Evolutionary conservation across 2,113 vertebrate genomes (phyloP).

Genomic region (Oryzias curvinotus): DNA sequence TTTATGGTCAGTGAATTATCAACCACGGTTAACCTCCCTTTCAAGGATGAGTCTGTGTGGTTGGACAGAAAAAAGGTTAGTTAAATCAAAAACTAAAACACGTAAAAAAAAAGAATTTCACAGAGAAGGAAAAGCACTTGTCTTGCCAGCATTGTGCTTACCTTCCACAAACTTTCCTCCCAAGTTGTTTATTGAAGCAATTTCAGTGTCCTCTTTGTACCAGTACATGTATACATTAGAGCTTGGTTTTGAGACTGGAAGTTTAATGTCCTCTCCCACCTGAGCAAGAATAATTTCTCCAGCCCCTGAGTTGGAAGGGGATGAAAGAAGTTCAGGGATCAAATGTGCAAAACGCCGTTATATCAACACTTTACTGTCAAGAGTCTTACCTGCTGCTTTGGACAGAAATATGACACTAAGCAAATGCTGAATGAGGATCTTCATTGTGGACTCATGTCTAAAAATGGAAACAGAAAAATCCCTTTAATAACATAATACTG

Average conservation of each 20-base stretch:
- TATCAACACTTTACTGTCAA: neutral
- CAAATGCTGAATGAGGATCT: slow-evolving; percentile 3
- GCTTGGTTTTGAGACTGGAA: neutral
- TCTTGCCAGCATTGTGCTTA: too few relatives aligned
- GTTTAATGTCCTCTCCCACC: slow-evolving; percentile 10
- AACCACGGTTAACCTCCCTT: accelerated
- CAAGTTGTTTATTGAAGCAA: neutral
- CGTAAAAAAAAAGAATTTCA: neutral
- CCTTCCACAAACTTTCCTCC: accelerated
- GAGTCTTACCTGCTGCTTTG: slow-evolving; percentile 28
- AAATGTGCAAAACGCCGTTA: neutral
- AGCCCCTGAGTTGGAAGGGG: slow-evolving; percentile 27
- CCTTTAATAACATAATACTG: too few relatives aligned
- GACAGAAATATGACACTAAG: slow-evolving; percentile 23
- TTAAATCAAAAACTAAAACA: neutral
- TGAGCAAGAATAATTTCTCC: slow-evolving; percentile 28
- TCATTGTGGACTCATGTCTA: slow-evolving; percentile 50
- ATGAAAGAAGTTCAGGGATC: neutral
- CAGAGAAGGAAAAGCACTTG: too few relatives aligned
- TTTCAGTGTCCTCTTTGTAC: accelerated
- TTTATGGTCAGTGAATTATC: slow-evolving; percentile 37
- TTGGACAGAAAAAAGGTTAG: slow-evolving; percentile 19
- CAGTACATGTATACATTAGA: slow-evolving; percentile 40
- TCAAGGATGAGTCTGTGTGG: slow-evolving; percentile 7
- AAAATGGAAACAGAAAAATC: neutral